A percentile compares a stretch with the other conserved stretches of the same genome.
phyloP scores from a whole-genome alignment of 2,888 invertebrate genomes.

The Ophion slaviceki region DNA sequence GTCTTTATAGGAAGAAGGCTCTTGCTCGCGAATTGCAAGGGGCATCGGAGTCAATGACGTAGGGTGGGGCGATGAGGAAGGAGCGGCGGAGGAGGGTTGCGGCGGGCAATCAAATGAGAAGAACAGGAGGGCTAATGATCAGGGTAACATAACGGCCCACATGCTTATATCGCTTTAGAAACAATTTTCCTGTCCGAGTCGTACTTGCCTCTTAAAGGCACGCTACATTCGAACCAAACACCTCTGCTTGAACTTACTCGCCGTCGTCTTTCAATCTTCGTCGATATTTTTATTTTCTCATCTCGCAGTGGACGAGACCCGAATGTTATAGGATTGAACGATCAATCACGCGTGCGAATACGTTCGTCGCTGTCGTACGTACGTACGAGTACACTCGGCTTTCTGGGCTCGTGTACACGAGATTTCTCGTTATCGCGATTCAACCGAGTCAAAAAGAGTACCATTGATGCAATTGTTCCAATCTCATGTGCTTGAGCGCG shows the following conservation, averaged over 20 bases:
- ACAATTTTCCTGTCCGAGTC: conserved; percentile 60
- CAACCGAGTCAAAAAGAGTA: too few species aligned
- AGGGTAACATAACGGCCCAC: conserved; percentile 63
- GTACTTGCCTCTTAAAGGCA: conserved; percentile 43
- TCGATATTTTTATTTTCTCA: conserved; percentile 8
- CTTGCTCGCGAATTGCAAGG: conserved; percentile 44
- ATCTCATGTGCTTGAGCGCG: too few species aligned
- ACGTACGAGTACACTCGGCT: too few species aligned
- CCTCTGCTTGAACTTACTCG: conserved; percentile 31
- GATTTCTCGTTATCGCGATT: too few species aligned
- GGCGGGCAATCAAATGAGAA: conserved; percentile 15
- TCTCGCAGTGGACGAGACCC: background rate
- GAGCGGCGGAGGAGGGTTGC: background rate
- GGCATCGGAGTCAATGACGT: conserved; percentile 44
- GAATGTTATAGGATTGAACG: conserved; percentile 27
- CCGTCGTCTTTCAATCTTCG: conserved; percentile 30
- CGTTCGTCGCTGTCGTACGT: too few species aligned
- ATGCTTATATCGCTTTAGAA: conserved; percentile 65
- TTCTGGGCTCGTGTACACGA: too few species aligned
- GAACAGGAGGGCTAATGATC: conserved; percentile 62
- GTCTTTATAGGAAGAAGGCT: conserved; percentile 39
- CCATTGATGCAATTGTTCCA: too few species aligned
- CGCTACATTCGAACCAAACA: conserved; percentile 44
- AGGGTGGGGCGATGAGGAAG: conserved; percentile 23
- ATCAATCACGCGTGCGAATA: conserved; percentile 13